These are phyloP conservation scores for Barypeithes pellucidus DNA, from an alignment of 2,888 invertebrate species.

Conservation along the genomic window DNA sequence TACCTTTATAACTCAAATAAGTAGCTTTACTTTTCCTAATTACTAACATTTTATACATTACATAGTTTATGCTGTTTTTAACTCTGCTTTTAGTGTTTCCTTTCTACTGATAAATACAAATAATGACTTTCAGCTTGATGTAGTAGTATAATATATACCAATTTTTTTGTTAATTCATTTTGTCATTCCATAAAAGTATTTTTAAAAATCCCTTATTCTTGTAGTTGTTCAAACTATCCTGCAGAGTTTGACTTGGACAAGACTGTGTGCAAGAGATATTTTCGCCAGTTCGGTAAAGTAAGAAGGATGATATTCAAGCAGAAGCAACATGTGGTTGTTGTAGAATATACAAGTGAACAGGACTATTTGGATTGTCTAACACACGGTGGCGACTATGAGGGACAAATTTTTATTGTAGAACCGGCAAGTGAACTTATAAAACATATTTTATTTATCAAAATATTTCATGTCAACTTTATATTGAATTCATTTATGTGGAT, in stretches of 20 bases:
- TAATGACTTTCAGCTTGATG: background rate
- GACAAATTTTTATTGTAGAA: conserved; percentile 73
- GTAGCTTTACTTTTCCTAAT: no score
- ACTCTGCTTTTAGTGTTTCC: background rate
- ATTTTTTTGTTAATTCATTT: no score
- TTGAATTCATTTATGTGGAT: no score
- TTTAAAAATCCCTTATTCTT: no score
- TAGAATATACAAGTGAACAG: conserved; percentile 79
- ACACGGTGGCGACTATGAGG: conserved; percentile 77
- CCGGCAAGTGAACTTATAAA: conserved; percentile 41
- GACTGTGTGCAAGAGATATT: conserved; percentile 77
- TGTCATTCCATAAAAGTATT: no score
- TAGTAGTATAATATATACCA: no score
- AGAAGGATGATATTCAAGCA: conserved; percentile 78
- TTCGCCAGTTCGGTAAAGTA: conserved; percentile 82
- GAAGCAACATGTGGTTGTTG: conserved; percentile 77
- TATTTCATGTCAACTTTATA: no score
- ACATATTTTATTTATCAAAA: no score
- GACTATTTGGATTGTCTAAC: conserved; percentile 76
- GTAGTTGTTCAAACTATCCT: conserved; percentile 79
- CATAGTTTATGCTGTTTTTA: no score
- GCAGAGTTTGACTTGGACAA: conserved; percentile 77
- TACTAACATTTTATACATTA: no score
- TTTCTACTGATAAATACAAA: background rate
- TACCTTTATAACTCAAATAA: no score